A percentile compares a stretch with the other conserved stretches of the same genome.
Evolutionary conservation across 2,113 vertebrate species (phyloP).

Genomic region (Psittacara wagleri): DNA sequence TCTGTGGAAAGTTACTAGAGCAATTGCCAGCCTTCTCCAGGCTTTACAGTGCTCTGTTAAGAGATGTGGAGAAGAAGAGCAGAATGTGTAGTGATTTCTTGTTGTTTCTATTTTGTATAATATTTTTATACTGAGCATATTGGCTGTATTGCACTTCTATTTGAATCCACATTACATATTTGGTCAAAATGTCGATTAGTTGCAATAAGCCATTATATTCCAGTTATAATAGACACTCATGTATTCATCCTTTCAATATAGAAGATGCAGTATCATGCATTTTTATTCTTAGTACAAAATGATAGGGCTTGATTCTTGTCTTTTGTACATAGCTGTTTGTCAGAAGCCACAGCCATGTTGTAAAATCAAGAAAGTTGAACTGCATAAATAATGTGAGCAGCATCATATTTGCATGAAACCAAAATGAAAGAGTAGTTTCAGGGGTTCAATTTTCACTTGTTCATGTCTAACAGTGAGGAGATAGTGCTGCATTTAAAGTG

Average conservation of each 20-base stretch:
- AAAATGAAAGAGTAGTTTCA: not conserved
- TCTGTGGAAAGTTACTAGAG: not conserved
- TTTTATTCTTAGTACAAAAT: not conserved
- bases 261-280: not conserved
- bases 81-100: not conserved
- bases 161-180: not conserved
- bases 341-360: not conserved
- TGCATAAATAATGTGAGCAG: not conserved
- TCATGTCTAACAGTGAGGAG: not conserved
- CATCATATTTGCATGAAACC: not conserved
- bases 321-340: not conserved
- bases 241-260: not conserved
- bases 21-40: not conserved
- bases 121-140: not conserved
- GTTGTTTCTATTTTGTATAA: not conserved
- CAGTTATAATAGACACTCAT: not conserved
- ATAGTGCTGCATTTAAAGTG: not conserved
- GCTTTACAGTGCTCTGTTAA: not conserved
- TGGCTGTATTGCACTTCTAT: not conserved
- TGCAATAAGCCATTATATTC: not conserved
- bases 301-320: not conserved
- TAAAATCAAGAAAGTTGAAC: not conserved
- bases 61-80: not conserved
- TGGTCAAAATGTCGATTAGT: not conserved
- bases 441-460: not conserved